Percentiles rank a stretch among this genome's conserved stretches.
phyloP scores from a whole-genome alignment of 2,888 invertebrate genomes.

The Tinea trinotella region DNA sequence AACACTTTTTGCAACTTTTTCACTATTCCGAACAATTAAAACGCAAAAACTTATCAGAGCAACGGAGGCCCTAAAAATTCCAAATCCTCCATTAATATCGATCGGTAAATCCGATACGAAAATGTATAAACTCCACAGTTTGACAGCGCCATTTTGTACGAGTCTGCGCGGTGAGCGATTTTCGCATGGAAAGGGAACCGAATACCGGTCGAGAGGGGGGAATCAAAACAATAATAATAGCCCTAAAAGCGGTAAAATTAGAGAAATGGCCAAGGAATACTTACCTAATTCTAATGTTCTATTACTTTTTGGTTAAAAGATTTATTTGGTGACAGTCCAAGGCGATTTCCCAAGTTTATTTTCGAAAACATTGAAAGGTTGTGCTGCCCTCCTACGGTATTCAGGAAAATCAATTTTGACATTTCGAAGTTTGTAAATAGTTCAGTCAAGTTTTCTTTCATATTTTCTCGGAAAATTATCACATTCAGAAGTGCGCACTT shows the following conservation, averaged over 20 bases:
- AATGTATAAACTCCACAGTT: slow-evolving; percentile 64
- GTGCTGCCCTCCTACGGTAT: slow-evolving; percentile 44
- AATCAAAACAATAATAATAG: slow-evolving; percentile 27
- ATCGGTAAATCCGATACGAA: slow-evolving; percentile 71
- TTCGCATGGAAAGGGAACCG: slow-evolving; percentile 60
- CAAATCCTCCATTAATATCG: slow-evolving; percentile 75
- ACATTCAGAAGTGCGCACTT: background rate
- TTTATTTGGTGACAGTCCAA: slow-evolving; percentile 1
- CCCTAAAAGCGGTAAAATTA: background rate
- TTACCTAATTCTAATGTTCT: slow-evolving; percentile 37
- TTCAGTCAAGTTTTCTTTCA: background rate
- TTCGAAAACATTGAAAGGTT: slow-evolving; percentile 61
- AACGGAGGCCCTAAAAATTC: slow-evolving; percentile 61
- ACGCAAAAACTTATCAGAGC: slow-evolving; percentile 53
- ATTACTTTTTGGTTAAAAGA: background rate
- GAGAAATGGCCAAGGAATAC: slow-evolving; percentile 28
- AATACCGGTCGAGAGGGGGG: slow-evolving; percentile 59
- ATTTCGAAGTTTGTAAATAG: slow-evolving; percentile 25
- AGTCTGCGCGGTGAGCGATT: slow-evolving; percentile 76
- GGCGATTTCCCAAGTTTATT: slow-evolving; percentile 48
- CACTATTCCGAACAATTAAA: slow-evolving; percentile 54
- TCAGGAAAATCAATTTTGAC: slow-evolving; percentile 41
- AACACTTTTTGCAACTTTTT: slow-evolving; percentile 62
- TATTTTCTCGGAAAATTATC: slow-evolving; percentile 4
- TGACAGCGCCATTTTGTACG: slow-evolving; percentile 78